Evolutionary conservation across 2,888 invertebrate species (phyloP), one percentile per base, ranked within the genome.

Genomic region (Chloroclysta siterata): DNA sequence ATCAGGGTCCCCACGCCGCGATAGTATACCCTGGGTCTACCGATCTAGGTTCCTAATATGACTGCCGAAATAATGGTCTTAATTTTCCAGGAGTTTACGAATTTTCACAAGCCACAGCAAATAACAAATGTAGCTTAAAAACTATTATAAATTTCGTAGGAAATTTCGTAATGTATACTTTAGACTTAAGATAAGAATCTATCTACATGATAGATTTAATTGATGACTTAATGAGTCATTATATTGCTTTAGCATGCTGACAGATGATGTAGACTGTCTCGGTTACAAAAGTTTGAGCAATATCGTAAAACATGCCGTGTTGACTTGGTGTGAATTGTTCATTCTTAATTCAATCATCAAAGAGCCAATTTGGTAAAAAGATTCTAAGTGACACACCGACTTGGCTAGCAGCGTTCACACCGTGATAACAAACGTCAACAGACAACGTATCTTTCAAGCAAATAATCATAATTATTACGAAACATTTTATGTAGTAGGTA

Each of bases 91-190:
- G n/a, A 14, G 6, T 42, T n/a, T 42, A n/a, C n/a, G 3, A 22
- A 22, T 22, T 22, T 22, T 1, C 22, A 22, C 22, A 22, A 22
- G 22, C 22, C 22, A 42, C 41, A n/a, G 41, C n/a, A n/a, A 4
- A 7, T 8, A 44, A 44, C 7, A 15, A 8, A 33, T 0, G 15
- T 15, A 15, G 22, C 15, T 44, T 0, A 5, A n/a, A 0, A 2
- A 46, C 17, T 48, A 28, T 48, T n/a, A n/a, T 33, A 50, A 46
- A 17, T 46, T 46, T 17, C n/a, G 10, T 41, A 41, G 17, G 42
- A 53, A 28, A 10, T 22, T 8, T n/a, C 1, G 41, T 52, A 52
- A 41, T 41, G 53, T 41, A 53, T 41, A 53, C 53, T 53, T 53
- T 44, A 14, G 29, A 42, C 42, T 53, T 7, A 53, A 47, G 47